Conservation (phyloP, 2,888 invertebrate species). For the Hoplodrina ambigua region DNA sequence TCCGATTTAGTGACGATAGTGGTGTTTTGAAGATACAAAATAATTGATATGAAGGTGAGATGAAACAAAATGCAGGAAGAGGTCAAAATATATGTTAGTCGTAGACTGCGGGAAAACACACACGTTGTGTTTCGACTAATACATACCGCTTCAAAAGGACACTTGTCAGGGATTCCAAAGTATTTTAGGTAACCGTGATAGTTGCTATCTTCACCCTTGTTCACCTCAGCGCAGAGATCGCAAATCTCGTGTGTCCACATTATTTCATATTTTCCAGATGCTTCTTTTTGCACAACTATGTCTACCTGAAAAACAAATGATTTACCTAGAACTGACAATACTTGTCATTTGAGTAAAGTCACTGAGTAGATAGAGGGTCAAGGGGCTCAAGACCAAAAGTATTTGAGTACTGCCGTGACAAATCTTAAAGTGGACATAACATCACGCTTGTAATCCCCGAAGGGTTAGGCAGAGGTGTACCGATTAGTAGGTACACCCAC, state of each 20-base stretch:
- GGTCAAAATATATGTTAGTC: too few species aligned
- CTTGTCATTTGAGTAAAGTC: too few species aligned
- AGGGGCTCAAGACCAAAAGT: too few species aligned
- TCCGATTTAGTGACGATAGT: background rate
- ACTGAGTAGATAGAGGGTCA: too few species aligned
- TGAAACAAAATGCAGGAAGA: too few species aligned
- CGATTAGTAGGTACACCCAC: too few species aligned
- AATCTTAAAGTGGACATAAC: too few species aligned
- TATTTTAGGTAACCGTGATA: constrained; percentile 69
- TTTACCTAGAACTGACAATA: too few species aligned
- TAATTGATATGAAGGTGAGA: background rate
- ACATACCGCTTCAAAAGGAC: constrained; percentile 77
- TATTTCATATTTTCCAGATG: constrained; percentile 69
- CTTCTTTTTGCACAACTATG: constrained; percentile 71
- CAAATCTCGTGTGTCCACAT: constrained; percentile 72
- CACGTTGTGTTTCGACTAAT: background rate
- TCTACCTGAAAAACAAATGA: constrained; percentile 68
- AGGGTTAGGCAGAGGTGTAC: too few species aligned
- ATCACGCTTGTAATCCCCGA: too few species aligned
- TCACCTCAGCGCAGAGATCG: constrained; percentile 73
- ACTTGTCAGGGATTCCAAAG: constrained; percentile 71
- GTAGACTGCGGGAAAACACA: too few species aligned
- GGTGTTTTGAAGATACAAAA: background rate
- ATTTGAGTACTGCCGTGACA: too few species aligned
- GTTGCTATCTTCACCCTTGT: constrained; percentile 62